Conservation (phyloP, 2,113 vertebrate genomes). For the Panthera uncia region DNA sequence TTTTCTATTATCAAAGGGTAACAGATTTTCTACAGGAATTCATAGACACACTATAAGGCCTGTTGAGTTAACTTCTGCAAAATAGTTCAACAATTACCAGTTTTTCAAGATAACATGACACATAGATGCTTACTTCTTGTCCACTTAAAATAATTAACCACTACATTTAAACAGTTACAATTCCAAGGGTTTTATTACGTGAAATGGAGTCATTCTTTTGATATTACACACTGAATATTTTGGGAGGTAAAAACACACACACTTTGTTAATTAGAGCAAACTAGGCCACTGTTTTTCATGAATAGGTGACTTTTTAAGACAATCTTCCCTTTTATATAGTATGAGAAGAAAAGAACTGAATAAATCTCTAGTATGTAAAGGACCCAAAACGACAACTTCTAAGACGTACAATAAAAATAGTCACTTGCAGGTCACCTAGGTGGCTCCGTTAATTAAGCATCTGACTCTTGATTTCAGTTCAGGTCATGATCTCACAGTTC, state of each 20-base stretch:
- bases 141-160: constrained; percentile 13
- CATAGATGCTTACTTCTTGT: neutral
- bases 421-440: neutral
- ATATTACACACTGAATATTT: neutral
- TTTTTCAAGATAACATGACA: neutral
- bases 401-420: neutral
- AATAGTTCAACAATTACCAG: neutral
- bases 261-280: neutral
- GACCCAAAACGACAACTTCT: neutral
- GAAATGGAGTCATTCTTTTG: constrained; percentile 1
- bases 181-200: neutral
- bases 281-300: neutral
- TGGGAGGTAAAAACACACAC: neutral
- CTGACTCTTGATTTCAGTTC: no score
- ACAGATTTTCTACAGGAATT: neutral
- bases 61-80: neutral
- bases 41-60: neutral
- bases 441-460: no score
- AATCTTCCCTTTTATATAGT: neutral
- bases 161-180: neutral
- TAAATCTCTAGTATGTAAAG: neutral
- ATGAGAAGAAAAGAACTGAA: neutral
- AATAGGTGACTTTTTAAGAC: neutral
- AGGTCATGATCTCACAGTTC: no score
- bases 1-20: neutral